Evolutionary conservation across 2,888 invertebrate genomes (phyloP).

Genomic region (Tenthredo amoena): DNA sequence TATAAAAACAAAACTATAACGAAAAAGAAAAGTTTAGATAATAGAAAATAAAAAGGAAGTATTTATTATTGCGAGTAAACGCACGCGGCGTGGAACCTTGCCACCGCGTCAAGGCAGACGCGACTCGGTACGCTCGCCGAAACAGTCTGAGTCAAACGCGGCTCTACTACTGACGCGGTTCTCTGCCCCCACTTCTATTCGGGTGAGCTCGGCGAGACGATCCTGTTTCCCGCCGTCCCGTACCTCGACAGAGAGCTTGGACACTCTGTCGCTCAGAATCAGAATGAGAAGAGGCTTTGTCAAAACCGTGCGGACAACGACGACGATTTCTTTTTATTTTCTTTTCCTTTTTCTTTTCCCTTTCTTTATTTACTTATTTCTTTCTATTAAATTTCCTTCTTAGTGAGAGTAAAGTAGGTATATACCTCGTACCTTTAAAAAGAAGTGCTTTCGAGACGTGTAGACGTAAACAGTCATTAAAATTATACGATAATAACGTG

Average conservation of each 20-base stretch:
- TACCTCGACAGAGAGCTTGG: slow-evolving; percentile 5
- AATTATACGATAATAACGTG: background rate
- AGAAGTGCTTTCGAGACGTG: background rate
- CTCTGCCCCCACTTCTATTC: slow-evolving; percentile 13
- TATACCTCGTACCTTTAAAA: background rate
- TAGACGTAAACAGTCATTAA: background rate
- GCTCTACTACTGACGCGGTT: slow-evolving; percentile 48
- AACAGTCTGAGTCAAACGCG: slow-evolving; percentile 53
- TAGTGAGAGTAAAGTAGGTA: background rate
- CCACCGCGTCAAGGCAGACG: slow-evolving; percentile 1
- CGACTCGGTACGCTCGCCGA: slow-evolving; percentile 41
- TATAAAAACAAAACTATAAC: background rate
- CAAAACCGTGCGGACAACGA: background rate
- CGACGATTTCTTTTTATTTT: background rate
- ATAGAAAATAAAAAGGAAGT: background rate
- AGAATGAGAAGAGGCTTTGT: slow-evolving; percentile 1
- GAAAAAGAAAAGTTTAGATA: background rate
- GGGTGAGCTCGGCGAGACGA: background rate
- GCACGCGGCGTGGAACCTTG: background rate
- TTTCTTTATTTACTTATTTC: background rate
- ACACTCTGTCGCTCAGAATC: background rate
- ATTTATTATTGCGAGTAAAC: background rate
- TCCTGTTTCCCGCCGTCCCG: slow-evolving; percentile 34
- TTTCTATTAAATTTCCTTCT: background rate
- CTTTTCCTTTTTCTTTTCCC: background rate